phyloP scores from a whole-genome alignment of 2,888 invertebrate genomes.

The Hirtodrosophila duncani region DNA sequence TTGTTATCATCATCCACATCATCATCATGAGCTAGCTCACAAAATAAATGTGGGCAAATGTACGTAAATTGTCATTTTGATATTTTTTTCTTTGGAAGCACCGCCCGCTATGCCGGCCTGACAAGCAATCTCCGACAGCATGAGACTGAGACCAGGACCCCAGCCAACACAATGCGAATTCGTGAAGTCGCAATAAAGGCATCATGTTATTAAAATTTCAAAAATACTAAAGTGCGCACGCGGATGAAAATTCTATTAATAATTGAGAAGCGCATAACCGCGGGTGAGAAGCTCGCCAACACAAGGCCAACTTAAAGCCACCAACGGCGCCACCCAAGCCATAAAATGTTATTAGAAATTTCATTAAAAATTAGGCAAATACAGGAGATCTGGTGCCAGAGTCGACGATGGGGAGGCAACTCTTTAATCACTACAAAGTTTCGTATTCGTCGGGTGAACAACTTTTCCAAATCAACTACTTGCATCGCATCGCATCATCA shows the following conservation, averaged over 20 bases:
- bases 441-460: constrained; percentile 24
- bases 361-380: constrained; percentile 56
- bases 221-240: constrained; percentile 64
- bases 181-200: constrained; percentile 60
- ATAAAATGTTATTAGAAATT: constrained; percentile 60
- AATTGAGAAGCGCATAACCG: constrained; percentile 38
- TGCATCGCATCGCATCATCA: too few relatives aligned
- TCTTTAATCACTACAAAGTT: constrained; percentile 38
- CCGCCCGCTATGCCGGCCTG: constrained; percentile 45
- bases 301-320: constrained; percentile 47
- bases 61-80: constrained; percentile 69
- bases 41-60: constrained; percentile 59
- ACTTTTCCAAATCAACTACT: constrained; percentile 48
- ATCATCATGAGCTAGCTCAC: constrained; percentile 28
- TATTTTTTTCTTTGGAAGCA: too few relatives aligned
- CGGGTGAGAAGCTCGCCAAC: constrained; percentile 3
- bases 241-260: constrained; percentile 56
- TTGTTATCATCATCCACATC: constrained; percentile 9
- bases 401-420: constrained; percentile 2
- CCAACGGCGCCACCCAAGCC: constrained; percentile 23
- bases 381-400: constrained; percentile 13
- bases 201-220: constrained; percentile 67
- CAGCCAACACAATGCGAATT: constrained; percentile 38
- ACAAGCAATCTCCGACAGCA: background rate
- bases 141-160: background rate